Percentiles rank a stretch among this genome's conserved stretches.
phyloP scores from a whole-genome alignment of 2,797 vertebrate genomes.

The Melanotaenia boesemani region DNA sequence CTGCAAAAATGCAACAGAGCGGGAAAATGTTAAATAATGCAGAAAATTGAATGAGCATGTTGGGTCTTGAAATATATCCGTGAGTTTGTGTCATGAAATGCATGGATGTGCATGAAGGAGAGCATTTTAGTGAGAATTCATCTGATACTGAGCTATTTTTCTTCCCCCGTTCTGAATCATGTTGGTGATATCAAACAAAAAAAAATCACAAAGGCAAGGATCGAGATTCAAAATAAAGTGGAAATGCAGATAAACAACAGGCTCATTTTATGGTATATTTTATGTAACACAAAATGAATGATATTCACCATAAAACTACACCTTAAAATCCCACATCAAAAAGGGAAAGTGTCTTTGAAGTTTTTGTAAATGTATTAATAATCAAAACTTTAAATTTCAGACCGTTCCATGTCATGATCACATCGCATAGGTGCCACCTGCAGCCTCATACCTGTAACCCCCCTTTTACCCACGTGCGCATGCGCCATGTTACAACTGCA shows the following conservation, averaged over 20 bases:
- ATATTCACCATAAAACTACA: background rate
- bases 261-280: background rate
- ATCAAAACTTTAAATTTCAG: too few relatives aligned
- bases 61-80: slow-evolving; percentile 23
- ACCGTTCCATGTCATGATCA: too few relatives aligned
- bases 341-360: too few relatives aligned
- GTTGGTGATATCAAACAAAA: background rate
- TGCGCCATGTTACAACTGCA: too few relatives aligned
- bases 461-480: too few relatives aligned
- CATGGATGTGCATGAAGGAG: slow-evolving; percentile 11
- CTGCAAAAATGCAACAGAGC: slow-evolving; percentile 34
- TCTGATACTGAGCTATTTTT: slow-evolving; percentile 21
- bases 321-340: background rate
- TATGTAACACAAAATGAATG: background rate
- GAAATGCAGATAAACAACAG: background rate
- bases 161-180: background rate
- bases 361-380: too few relatives aligned
- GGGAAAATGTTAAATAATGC: slow-evolving; percentile 60
- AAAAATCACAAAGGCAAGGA: too few relatives aligned
- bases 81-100: slow-evolving; percentile 24
- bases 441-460: too few relatives aligned
- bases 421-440: too few relatives aligned
- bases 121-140: slow-evolving; percentile 12
- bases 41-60: slow-evolving; percentile 46
- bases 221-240: background rate